Conservation (phyloP, 2,888 invertebrate species). For the Uropetala carovei region DNA sequence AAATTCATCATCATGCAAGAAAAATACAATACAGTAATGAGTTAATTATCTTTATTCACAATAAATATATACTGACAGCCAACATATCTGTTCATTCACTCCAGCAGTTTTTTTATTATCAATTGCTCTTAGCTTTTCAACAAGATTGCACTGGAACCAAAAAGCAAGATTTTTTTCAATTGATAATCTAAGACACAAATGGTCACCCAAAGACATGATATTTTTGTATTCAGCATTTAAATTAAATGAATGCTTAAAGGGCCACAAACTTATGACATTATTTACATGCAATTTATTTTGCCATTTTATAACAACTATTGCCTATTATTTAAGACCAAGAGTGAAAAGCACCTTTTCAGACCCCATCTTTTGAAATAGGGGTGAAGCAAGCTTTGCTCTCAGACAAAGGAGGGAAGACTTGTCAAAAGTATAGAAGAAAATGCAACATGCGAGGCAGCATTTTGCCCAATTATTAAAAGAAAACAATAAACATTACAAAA, state of each 20-base stretch:
- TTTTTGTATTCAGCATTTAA: conserved; percentile 55
- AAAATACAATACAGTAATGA: neutral
- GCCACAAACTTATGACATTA: conserved; percentile 45
- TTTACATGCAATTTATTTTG: conserved; percentile 58
- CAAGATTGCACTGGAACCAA: conserved; percentile 25
- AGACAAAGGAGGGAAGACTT: conserved; percentile 56
- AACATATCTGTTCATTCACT: conserved; percentile 55
- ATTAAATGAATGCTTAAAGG: conserved; percentile 33
- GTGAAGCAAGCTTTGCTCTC: conserved; percentile 60
- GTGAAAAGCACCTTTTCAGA: conserved; percentile 34
- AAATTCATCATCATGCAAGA: neutral
- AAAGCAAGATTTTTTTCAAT: conserved; percentile 57
- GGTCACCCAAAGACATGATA: conserved; percentile 48
- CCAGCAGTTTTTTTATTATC: conserved; percentile 57
- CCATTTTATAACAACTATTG: conserved; percentile 61
- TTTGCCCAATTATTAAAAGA: conserved; percentile 52
- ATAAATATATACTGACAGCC: conserved; percentile 64
- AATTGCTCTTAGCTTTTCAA: conserved; percentile 59
- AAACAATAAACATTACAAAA: conserved; percentile 46
- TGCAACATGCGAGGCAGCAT: conserved; percentile 51
- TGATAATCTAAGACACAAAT: conserved; percentile 64
- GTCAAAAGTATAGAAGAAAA: conserved; percentile 54
- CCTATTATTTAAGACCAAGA: conserved; percentile 56
- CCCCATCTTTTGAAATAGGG: conserved; percentile 9
- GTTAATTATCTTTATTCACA: conserved; percentile 63